Percentiles rank a stretch among this genome's conserved stretches.
Evolutionary conservation across 2,113 vertebrate species (phyloP).

Genomic region (Lontra canadensis): DNA sequence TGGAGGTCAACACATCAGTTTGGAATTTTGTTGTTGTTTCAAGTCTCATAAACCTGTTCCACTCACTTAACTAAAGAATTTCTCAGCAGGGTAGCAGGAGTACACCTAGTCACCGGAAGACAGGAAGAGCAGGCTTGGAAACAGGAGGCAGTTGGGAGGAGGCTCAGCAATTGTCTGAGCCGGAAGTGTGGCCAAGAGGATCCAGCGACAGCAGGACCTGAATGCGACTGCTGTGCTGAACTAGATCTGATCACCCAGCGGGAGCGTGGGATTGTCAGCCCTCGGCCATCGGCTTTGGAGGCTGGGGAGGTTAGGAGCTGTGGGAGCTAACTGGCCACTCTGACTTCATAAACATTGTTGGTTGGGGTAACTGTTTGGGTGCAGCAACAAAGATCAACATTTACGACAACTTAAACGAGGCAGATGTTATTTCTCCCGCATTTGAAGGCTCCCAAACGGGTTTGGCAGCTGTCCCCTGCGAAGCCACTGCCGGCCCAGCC

Average conservation of each 20-base stretch:
- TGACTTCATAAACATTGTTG: not conserved
- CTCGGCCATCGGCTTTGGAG: not conserved
- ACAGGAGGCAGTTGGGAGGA: not conserved
- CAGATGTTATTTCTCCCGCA: not conserved
- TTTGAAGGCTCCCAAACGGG: not conserved
- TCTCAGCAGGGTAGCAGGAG: not conserved
- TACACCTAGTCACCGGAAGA: not conserved
- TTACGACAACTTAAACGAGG: not conserved
- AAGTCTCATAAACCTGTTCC: not conserved
- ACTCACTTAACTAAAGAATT: not conserved
- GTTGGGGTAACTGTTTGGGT: not conserved
- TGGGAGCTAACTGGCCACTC: not conserved
- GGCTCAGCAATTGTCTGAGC: not conserved
- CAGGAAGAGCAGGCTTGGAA: not conserved
- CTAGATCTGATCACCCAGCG: not conserved
- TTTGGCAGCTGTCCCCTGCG: not conserved
- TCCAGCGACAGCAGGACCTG: not conserved
- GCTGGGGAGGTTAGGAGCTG: too few species aligned
- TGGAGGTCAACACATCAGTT: not conserved
- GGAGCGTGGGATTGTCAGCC: not conserved
- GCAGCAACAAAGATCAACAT: not conserved
- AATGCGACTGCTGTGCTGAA: not conserved
- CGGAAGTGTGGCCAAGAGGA: not conserved
- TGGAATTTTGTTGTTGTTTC: not conserved
- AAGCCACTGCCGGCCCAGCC: not conserved